Evolutionary conservation across 2,113 vertebrate species (phyloP), one percentile per base, ranked within the genome.

Genomic region (Mustela nigripes): DNA sequence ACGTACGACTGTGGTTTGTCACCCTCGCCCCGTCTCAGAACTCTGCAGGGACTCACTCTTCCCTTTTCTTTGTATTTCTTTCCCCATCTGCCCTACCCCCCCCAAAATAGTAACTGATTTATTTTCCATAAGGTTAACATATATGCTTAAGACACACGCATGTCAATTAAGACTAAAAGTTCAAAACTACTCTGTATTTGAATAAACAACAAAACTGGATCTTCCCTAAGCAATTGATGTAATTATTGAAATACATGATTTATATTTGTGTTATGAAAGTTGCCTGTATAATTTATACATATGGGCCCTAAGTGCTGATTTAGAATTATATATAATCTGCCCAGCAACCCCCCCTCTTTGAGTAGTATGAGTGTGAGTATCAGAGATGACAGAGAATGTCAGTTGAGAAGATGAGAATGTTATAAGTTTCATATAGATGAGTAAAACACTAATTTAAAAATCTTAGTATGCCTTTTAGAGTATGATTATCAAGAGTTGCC

Each of bases 61-160:
- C 58, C 45, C 24, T 33, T 76, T 60, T 60, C 22, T 78, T 95
- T 26, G 5, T 67, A 42, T 62, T 86, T 93, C 39, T 48, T 62
- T 53, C 10, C 56, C 16, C 3, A 11, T 31, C 42, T 8, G 16
- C 5, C 10, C 53, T 73, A 50, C 19, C 33, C 16, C 16, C 33
- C 45, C 11, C 8, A 84, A 58, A 84, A 74, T 48, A 18, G 50
- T 76, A n/a, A 26, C 69, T 76, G 73, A 67, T 58, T 65, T 48
- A 88, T 92, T 93, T 93, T 42, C 67, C 24, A n/a, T 45, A 86
- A 94, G 53, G 12, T 91, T 78, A 78, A 87, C 21, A 63, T 12
- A 91, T 33, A 63, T 83, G 26, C 19, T 83, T 81, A 90, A 53
- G 73, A 86, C 11, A 65, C 48, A 42, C 33, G 53, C 63, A 53